phyloP scores from a whole-genome alignment of 2,888 invertebrate genomes.

The Melipona beecheii region DNA sequence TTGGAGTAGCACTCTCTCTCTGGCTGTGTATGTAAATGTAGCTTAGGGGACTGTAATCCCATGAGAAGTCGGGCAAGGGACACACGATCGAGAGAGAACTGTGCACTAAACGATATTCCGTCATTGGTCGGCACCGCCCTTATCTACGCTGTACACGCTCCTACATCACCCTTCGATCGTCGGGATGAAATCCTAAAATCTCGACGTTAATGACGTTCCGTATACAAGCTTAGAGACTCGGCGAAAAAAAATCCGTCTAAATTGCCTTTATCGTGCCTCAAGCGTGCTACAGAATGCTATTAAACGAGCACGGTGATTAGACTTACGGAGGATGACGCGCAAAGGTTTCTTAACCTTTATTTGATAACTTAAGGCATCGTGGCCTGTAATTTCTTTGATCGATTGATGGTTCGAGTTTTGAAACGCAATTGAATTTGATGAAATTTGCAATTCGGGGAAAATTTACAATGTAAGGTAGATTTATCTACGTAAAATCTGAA shows the following conservation, averaged over 20 bases:
- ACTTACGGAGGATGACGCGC: neutral
- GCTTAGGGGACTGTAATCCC: slow-evolving; percentile 76
- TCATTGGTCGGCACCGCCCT: slow-evolving; percentile 64
- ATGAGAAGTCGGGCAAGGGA: slow-evolving; percentile 66
- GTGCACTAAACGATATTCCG: slow-evolving; percentile 65
- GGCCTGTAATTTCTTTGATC: neutral
- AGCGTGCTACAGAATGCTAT: no score
- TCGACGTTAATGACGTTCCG: slow-evolving; percentile 54
- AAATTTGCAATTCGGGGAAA: neutral
- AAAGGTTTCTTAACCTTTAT: neutral
- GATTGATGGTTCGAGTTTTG: neutral
- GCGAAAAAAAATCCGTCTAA: slow-evolving; percentile 28
- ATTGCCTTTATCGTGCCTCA: slow-evolving; percentile 13
- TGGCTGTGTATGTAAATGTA: slow-evolving; percentile 78
- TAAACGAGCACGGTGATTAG: neutral
- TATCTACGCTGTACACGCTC: slow-evolving; percentile 69
- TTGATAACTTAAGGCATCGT: neutral
- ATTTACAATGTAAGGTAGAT: neutral
- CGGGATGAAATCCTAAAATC: slow-evolving; percentile 61
- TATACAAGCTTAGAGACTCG: slow-evolving; percentile 21
- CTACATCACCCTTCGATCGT: slow-evolving; percentile 67
- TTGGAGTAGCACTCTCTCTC: slow-evolving; percentile 44
- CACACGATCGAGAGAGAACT: slow-evolving; percentile 58
- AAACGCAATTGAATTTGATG: neutral
- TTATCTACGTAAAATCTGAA: no score